Base-by-base conservation (phyloP, 2,113 vertebrate genomes). In the Toxotes chatareus region DNA sequence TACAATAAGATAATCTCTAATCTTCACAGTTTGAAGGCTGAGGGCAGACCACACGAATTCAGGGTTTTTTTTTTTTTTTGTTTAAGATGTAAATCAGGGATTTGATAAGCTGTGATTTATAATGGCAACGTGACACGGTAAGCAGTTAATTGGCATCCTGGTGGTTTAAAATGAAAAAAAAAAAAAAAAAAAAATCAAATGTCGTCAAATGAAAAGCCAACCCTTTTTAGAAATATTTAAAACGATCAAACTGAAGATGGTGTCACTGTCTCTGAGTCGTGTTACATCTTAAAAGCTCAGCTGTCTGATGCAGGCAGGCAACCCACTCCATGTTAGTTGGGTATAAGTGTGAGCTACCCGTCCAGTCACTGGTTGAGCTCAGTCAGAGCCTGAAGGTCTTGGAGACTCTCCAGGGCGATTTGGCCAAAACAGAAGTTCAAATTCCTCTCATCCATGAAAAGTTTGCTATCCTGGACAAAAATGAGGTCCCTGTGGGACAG, bases 371-470 rank as follows among this genome's bases (percentile, higher is more conserved):
- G 87, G 93, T 91, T 82, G 95, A 96, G 66, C 92, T 95, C 11
- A 92, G 90, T 14, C 79, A 89, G 64, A 96, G 95, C 85, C 74
- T 95, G 72, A 91, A 95, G 56, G 95, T 96, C 51, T 90, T 96
- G 79, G 95, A 96, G 17, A 91, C 90, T 21, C 93, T 97, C 53
- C 95, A 96, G 76, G 90, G 87, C 0, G 92, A 96, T 62, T 76
- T 96, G 82, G 86, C 91, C 21, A 93, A 84, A 75, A 85, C 89
- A 2, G 95, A 96, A 86, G 79, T 85, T 76, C 95, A 93, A 87
- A 96, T 96, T 82, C 90, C 91, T 5, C 94, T 95, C 69, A 95
- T 97, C 67, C 95, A 96, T 0, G 95, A 97, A 69, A 96, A 96
- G 88, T 96, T 96, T 79, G 74, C 91, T 82, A 93, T 96, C 64